A percentile compares a stretch with the other conserved stretches of the same genome.
Conservation (phyloP, 2,888 invertebrate species). For the Meiosimyza platycephala region DNA sequence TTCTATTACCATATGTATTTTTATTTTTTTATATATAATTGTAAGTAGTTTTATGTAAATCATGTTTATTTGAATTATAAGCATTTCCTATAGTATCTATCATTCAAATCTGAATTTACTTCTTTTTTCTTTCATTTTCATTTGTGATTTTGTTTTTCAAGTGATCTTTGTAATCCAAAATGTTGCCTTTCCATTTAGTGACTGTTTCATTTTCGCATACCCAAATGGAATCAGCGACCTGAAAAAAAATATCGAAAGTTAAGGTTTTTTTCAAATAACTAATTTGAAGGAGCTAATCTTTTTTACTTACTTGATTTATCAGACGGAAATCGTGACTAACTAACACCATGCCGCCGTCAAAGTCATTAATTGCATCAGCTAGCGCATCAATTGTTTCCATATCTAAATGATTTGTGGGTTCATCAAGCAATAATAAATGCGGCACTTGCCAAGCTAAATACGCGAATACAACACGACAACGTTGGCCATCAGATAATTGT, state of each 20-base stretch:
- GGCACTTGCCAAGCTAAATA: conserved; percentile 98
- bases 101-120: conserved; percentile 39
- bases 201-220: conserved; percentile 96
- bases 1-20: not conserved
- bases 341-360: conserved; percentile 97
- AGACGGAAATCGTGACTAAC: conserved; percentile 99
- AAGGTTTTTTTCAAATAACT: not conserved
- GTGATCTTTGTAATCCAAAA: conserved; percentile 95
- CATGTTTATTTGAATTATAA: conserved; percentile 6
- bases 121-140: conserved; percentile 59
- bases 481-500: conserved; percentile 92
- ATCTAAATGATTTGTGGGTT: conserved; percentile 94
- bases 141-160: conserved; percentile 88
- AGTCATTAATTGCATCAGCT: conserved; percentile 97
- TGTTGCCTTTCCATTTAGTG: conserved; percentile 97
- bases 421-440: conserved; percentile 85
- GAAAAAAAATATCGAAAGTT: conserved; percentile 43
- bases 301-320: conserved; percentile 91
- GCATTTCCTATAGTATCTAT: conserved; percentile 23
- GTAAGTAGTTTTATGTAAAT: conserved; percentile 14
- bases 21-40: conserved; percentile 7
- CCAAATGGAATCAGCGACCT: conserved; percentile 99
- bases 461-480: conserved; percentile 98
- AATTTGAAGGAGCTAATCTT: not conserved
- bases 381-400: conserved; percentile 99